These are phyloP conservation scores for Eucera pruinosa DNA, from an alignment of 2,888 invertebrate genomes.

Conservation along the genomic window DNA sequence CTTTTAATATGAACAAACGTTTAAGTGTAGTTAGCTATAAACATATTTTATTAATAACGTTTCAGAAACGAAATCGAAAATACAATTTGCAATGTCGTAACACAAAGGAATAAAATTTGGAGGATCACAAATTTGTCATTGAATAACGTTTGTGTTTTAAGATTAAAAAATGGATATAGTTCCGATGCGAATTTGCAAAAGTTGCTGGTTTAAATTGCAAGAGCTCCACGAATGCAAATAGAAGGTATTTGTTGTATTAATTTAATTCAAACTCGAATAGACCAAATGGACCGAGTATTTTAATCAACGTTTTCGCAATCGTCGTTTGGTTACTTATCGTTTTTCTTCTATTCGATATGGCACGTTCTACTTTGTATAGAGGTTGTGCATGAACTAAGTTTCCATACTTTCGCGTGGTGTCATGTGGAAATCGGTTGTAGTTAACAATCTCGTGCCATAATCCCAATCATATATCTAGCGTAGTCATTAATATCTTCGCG, in stretches of 20 bases:
- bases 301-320: background rate
- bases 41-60: too few relatives aligned
- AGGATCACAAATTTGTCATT: too few relatives aligned
- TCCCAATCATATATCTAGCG: slow-evolving; percentile 16
- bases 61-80: too few relatives aligned
- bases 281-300: background rate
- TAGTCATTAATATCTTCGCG: slow-evolving; percentile 37
- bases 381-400: slow-evolving; percentile 31
- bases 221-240: background rate
- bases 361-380: slow-evolving; percentile 37
- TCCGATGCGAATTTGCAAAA: background rate
- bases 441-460: slow-evolving; percentile 42
- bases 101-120: too few relatives aligned
- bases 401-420: slow-evolving; percentile 62
- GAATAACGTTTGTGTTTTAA: too few relatives aligned
- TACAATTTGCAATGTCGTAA: too few relatives aligned
- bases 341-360: background rate
- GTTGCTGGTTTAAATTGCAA: too few relatives aligned
- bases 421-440: slow-evolving; percentile 48
- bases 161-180: background rate
- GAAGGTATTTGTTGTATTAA: background rate
- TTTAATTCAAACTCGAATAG: background rate
- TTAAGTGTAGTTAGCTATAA: too few relatives aligned
- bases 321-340: background rate
- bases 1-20: too few relatives aligned